Percentiles rank a stretch among this genome's conserved stretches.
phyloP scores from a whole-genome alignment of 2,113 vertebrate genomes.

The Apodemus speciosus region DNA sequence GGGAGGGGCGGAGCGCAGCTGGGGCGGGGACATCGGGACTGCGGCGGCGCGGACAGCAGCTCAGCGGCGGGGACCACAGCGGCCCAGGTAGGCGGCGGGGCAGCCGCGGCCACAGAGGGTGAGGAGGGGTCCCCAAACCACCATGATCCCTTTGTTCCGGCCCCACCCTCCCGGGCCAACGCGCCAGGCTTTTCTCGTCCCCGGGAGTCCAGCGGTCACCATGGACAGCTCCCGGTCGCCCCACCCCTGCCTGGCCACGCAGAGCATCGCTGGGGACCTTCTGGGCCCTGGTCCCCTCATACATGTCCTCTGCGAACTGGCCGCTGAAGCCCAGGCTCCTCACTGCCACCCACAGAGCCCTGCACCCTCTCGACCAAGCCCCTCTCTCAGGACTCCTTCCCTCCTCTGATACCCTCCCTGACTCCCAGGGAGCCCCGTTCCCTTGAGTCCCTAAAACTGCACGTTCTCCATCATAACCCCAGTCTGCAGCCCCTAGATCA shows the following conservation, averaged over 20 bases:
- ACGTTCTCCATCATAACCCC: neutral
- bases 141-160: neutral
- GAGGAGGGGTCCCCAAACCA: neutral
- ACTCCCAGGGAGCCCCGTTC: neutral
- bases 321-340: neutral
- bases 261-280: neutral
- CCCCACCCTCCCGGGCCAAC: neutral
- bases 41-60: slow-evolving; percentile 33
- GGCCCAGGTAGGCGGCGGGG: slow-evolving; percentile 60
- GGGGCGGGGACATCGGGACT: neutral
- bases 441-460: neutral
- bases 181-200: neutral
- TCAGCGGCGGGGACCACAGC: slow-evolving; percentile 26
- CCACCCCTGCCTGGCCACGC: neutral
- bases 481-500: neutral
- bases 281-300: neutral
- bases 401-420: neutral
- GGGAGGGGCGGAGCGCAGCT: slow-evolving; percentile 31
- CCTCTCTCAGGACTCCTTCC: neutral
- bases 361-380: neutral
- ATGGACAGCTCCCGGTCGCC: neutral
- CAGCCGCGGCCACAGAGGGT: neutral
- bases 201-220: neutral
- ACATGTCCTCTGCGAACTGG: neutral
- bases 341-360: neutral